Evolutionary conservation across 2,797 vertebrate genomes (phyloP).

Genomic region (Cygnus olor): DNA sequence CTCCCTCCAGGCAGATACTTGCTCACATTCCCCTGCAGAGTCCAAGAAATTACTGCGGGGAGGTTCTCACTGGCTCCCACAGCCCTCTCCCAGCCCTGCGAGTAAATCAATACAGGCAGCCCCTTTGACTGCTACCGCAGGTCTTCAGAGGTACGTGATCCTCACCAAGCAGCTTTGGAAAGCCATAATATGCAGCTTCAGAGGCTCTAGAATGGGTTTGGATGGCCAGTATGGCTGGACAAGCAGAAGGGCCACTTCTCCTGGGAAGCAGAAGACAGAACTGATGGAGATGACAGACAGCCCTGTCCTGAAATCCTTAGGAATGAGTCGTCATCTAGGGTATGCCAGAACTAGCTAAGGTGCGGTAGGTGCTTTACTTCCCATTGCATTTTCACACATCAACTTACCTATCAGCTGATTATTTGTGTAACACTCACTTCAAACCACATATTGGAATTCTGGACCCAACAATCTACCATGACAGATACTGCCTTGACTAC

Average conservation of each 20-base stretch:
- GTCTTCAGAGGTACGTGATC: not conserved
- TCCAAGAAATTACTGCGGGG: slow-evolving; percentile 37
- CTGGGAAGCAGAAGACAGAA: not conserved
- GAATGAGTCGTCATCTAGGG: not conserved
- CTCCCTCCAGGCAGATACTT: slow-evolving; percentile 38
- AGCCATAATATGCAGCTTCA: not conserved
- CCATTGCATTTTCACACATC: not conserved
- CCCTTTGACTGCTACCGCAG: not conserved
- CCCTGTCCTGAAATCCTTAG: not conserved
- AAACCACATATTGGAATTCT: not conserved
- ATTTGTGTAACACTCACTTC: not conserved
- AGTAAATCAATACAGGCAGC: slow-evolving; percentile 35
- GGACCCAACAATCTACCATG: not conserved
- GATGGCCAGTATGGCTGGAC: not conserved
- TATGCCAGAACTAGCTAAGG: not conserved
- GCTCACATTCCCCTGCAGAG: slow-evolving; percentile 17
- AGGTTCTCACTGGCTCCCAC: not conserved
- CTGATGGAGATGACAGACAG: not conserved
- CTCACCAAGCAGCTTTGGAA: not conserved
- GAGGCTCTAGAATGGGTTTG: not conserved
- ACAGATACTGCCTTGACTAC: not conserved
- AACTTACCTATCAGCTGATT: not conserved
- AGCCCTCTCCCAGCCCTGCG: not conserved
- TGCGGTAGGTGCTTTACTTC: not conserved
- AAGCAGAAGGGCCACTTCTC: not conserved